phyloP scores from a whole-genome alignment of 2,113 vertebrate genomes.

The Stercorarius parasiticus region DNA sequence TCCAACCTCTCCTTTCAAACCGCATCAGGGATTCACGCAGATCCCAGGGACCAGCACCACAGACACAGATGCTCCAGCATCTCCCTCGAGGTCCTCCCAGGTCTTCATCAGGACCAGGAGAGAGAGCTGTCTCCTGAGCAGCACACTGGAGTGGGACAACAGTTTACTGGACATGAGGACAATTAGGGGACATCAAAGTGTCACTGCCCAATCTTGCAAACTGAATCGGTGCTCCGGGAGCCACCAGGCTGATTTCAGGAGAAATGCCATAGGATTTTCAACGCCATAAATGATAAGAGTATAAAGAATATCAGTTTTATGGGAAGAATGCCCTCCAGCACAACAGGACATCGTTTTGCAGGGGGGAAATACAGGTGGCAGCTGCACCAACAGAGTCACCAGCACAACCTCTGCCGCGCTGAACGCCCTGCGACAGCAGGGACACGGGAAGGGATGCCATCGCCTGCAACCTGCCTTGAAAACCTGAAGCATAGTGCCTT shows the following conservation, averaged over 20 bases:
- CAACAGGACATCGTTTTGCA: accelerated
- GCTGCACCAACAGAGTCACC: accelerated
- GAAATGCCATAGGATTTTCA: background rate
- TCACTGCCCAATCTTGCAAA: background rate
- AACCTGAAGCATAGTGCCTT: background rate
- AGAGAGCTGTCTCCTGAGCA: background rate
- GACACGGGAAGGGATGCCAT: background rate
- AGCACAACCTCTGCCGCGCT: background rate
- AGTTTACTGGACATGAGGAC: background rate
- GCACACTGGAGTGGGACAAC: background rate
- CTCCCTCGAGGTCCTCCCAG: background rate
- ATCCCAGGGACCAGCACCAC: background rate
- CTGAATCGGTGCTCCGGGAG: background rate
- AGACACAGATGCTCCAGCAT: background rate
- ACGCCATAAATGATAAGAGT: accelerated
- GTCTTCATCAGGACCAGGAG: background rate
- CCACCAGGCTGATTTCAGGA: background rate
- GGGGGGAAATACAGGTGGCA: background rate
- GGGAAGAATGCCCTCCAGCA: background rate
- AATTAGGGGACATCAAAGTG: background rate
- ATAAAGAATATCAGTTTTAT: background rate
- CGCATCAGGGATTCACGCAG: background rate
- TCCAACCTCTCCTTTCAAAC: background rate
- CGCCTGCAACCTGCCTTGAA: background rate
- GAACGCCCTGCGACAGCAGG: background rate